Evolutionary conservation across 2,113 vertebrate species (phyloP).

Genomic region (Leucoraja erinaceus): DNA sequence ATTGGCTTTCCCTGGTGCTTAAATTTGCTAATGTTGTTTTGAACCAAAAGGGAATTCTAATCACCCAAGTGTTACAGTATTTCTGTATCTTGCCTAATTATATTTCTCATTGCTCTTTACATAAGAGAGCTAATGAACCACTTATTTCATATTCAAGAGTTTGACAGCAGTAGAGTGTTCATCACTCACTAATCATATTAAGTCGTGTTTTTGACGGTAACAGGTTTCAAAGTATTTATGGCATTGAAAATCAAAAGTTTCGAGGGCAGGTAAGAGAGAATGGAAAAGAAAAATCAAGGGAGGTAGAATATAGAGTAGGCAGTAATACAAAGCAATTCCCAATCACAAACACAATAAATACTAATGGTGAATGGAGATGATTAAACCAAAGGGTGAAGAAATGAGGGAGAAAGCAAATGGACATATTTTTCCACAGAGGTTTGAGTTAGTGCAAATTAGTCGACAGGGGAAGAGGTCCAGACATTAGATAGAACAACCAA

Average conservation of each 20-base stretch:
- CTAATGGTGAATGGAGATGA: neutral
- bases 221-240: neutral
- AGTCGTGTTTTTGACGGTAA: neutral
- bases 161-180: neutral
- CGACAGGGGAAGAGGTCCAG: neutral
- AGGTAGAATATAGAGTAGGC: neutral
- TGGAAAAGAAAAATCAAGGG: neutral
- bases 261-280: neutral
- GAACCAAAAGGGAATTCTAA: slow-evolving; percentile 28
- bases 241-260: neutral
- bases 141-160: slow-evolving; percentile 24
- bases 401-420: neutral
- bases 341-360: neutral
- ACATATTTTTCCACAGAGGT: neutral
- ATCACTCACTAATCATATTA: neutral
- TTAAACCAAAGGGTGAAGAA: neutral
- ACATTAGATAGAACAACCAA: neutral
- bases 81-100: slow-evolving; percentile 32
- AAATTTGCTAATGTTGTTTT: slow-evolving; percentile 26
- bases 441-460: neutral
- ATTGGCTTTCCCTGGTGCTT: neutral
- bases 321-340: neutral
- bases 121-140: slow-evolving; percentile 23
- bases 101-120: slow-evolving; percentile 16
- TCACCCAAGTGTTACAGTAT: neutral